Conservation (phyloP, 2,797 vertebrate genomes). For the Echeneis naucrates region DNA sequence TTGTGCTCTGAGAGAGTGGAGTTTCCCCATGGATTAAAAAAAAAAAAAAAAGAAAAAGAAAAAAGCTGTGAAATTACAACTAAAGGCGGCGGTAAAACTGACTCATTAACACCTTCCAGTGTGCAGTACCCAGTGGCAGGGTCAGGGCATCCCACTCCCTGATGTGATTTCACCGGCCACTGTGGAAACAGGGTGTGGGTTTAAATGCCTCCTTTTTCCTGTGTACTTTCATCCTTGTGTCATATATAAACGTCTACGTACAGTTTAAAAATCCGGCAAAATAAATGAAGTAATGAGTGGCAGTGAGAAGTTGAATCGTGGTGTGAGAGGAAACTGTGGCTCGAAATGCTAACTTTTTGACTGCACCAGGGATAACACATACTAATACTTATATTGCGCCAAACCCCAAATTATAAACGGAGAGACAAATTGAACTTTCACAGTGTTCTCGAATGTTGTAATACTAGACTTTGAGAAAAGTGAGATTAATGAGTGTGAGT, state of each 20-base stretch:
- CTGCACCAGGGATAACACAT: not conserved
- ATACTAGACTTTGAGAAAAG: not conserved
- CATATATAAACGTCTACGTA: constrained; percentile 8
- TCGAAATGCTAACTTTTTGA: not conserved
- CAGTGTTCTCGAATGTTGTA: not conserved
- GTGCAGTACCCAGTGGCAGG: constrained; percentile 1
- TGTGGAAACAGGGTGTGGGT: constrained; percentile 38
- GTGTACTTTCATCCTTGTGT: constrained; percentile 17
- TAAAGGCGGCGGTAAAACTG: constrained; percentile 10
- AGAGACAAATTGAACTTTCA: not conserved
- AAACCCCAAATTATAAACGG: not conserved
- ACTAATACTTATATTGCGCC: not conserved
- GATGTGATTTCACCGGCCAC: constrained; percentile 9
- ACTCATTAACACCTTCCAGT: constrained; percentile 12
- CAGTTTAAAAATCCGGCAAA: not conserved
- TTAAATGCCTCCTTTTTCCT: constrained; percentile 22
- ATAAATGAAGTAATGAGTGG: constrained; percentile 18
- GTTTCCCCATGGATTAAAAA: not conserved
- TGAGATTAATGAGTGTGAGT: not conserved
- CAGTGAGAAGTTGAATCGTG: constrained; percentile 12
- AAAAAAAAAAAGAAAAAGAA: constrained; percentile 15
- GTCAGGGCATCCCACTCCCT: constrained; percentile 7
- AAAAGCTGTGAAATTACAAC: not conserved
- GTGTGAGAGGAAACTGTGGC: constrained; percentile 2
- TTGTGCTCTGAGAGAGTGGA: not conserved